These are phyloP conservation scores for Myiotriccus ornatus DNA, from an alignment of 2,797 vertebrate species.

Conservation along the genomic window DNA sequence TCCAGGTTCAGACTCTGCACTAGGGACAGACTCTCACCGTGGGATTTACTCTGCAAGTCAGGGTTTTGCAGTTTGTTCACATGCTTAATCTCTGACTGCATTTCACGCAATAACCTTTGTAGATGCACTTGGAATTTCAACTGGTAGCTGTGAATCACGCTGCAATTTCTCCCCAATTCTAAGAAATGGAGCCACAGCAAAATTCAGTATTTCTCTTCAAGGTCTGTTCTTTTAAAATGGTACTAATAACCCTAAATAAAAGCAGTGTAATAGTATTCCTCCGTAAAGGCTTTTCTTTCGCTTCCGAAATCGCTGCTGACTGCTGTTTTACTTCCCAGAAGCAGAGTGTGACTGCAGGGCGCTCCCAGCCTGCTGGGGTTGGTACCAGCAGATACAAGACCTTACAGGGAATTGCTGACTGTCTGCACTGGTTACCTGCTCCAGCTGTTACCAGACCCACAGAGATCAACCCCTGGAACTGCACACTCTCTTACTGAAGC, in stretches of 20 bases:
- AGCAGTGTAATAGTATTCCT: neutral
- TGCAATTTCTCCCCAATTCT: neutral
- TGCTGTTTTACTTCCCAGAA: neutral
- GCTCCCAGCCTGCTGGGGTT: neutral
- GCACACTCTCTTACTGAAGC: constrained; percentile 58
- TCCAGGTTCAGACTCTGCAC: neutral
- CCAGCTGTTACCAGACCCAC: constrained; percentile 1
- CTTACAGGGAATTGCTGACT: neutral
- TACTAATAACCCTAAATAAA: constrained; percentile 5
- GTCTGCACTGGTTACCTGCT: constrained; percentile 1
- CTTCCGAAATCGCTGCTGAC: neutral
- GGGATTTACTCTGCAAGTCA: neutral
- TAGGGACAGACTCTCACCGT: neutral
- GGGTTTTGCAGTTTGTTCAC: neutral
- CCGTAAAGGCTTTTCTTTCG: neutral
- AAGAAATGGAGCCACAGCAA: neutral
- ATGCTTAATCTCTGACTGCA: neutral
- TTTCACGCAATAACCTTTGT: neutral
- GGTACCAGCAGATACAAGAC: neutral
- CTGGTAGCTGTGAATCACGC: neutral
- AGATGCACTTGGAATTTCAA: neutral
- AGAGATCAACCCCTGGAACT: constrained; percentile 11
- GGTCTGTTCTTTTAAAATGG: neutral
- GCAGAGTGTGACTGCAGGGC: neutral
- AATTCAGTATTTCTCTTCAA: constrained; percentile 5